These are phyloP conservation scores for Temnothorax nylanderi DNA, from an alignment of 1,140 invertebrate genomes.

Conservation along the genomic window DNA sequence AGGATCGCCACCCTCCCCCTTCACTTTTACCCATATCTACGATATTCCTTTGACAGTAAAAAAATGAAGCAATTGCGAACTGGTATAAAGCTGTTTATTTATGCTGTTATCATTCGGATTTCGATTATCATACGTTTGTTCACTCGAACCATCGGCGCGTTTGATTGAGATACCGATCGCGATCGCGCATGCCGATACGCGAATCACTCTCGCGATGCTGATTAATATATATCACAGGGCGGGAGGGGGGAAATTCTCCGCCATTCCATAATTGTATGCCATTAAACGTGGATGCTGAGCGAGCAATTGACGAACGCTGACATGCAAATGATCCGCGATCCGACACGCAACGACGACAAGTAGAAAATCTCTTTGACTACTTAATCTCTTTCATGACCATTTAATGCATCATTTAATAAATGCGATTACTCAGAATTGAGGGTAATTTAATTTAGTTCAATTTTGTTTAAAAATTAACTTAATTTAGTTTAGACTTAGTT, in stretches of 20 bases:
- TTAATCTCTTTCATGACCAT: background rate
- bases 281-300: background rate
- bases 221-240: constrained; percentile 1
- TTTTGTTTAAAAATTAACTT: no score
- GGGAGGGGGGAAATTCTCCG: background rate
- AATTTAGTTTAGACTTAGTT: no score
- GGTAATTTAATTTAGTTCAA: background rate
- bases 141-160: background rate
- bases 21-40: constrained; percentile 76
- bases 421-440: background rate
- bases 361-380: background rate
- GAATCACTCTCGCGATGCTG: background rate
- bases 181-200: background rate
- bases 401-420: background rate
- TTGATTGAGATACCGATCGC: background rate
- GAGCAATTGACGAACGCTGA: constrained; percentile 26
- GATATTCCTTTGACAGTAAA: background rate
- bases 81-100: background rate
- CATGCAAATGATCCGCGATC: background rate
- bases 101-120: background rate
- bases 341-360: background rate
- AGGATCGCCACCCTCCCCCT: constrained; percentile 65
- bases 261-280: constrained; percentile 25
- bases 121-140: background rate
- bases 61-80: background rate